Evolutionary conservation across 2,888 invertebrate genomes (phyloP), one percentile per base, ranked within the genome.

Genomic region (Acleris emargana): DNA sequence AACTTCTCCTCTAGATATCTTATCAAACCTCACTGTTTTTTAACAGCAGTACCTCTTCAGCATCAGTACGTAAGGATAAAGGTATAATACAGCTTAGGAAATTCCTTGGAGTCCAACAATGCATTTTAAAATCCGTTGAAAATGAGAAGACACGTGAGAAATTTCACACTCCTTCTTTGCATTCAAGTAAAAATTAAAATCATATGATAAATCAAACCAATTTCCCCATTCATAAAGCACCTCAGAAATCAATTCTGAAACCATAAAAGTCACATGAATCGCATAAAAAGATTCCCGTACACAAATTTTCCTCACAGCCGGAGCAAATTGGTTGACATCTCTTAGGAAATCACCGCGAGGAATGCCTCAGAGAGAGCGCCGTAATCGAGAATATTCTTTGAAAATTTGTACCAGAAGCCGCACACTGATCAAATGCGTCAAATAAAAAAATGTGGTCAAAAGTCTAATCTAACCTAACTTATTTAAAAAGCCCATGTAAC

Each of bases 281-380:
- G 16, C 45, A 17, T 45, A 45, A 45, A 45, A 16, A 45, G 16
- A 45, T 45, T 45, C 45, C 7, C 45, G 45, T 45, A 45, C 45
- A 45, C 17, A 17, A 38, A 38, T 38, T 45, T 45, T 7, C n/a
- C 45, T 45, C 45, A n/a, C 45, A 17, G 38, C 38, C 11, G 45
- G 17, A 16, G 17, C 45, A 45, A 45, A 45, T 45, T 45, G 45
- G 45, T 45, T 17, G 45, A 17, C 16, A 45, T 45, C 45, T 45
- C 45, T 45, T 17, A 45, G 45, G 45, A 45, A 45, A 45, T 45
- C 45, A 45, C 45, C 45, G 45, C 38, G 13, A 38, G 38, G 32
- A 9, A 32, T 13, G 38, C 38, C 38, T 38, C 38, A 38, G 38
- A 38, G 38, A 38, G 45, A n/a, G 45, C n/a, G 45, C 16, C n/a